Percentiles rank a stretch among this genome's conserved stretches.
Evolutionary conservation across 2,113 vertebrate genomes (phyloP).

Genomic region (Isurus oxyrinchus): DNA sequence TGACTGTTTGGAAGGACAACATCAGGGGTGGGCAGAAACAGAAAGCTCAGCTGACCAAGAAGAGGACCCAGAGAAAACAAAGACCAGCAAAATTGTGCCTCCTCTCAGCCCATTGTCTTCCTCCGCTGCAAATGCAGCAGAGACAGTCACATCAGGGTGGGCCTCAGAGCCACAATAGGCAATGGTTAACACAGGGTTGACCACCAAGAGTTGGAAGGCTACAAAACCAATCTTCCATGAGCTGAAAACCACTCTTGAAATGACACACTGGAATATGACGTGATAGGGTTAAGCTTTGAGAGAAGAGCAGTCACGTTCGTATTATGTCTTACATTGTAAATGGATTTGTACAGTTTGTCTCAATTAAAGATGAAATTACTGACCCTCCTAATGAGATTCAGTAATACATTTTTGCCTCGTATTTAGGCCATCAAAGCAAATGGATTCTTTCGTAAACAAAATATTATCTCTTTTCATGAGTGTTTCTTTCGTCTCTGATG

Average conservation of each 20-base stretch:
- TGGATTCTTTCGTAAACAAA: background rate
- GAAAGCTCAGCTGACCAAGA: no score
- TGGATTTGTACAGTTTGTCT: background rate
- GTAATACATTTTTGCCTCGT: background rate
- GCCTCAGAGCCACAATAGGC: no score
- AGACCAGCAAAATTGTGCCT: no score
- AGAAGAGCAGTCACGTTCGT: background rate
- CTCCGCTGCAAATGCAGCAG: no score
- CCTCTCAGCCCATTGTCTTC: no score
- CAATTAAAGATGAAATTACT: background rate
- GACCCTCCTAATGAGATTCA: background rate
- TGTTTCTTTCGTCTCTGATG: background rate
- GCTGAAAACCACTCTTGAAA: background rate
- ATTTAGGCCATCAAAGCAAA: background rate
- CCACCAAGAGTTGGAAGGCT: no score
- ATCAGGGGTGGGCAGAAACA: no score
- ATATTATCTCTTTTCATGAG: background rate
- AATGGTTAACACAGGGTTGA: no score
- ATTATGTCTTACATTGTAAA: background rate
- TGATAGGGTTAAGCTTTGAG: background rate
- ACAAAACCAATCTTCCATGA: background rate
- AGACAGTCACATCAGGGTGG: no score
- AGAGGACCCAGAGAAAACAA: no score
- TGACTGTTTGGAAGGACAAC: no score
- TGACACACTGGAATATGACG: background rate